Base-by-base conservation (phyloP, 2,888 invertebrate species). In the Lycophotia porphyrea region DNA sequence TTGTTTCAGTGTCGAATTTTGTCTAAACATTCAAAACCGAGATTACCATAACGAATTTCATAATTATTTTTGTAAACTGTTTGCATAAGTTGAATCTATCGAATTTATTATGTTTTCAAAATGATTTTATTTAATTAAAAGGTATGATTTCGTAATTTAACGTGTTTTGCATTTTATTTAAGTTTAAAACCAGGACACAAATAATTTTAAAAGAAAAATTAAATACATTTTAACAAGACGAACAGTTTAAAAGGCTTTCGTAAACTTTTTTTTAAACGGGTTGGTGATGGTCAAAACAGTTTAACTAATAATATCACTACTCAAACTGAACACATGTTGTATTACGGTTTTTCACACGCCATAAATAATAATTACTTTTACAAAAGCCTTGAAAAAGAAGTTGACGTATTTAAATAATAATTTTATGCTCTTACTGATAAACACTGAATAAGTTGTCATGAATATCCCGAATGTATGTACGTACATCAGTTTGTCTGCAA, bases 21-120 rank as follows among this genome's bases (percentile, higher is more conserved):
- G 74, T 49, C 47, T 80, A 66, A 79, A 77, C 68, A 47, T 47
- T 18, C 34, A 71, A 88, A 87, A 89, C 86, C 88, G 92, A 90
- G 90, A 90, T 91, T 91, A 89, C 86, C 85, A 82, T 87, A 83
- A 89, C 87, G 90, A 90, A 89, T 91, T 89, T 88, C 82, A 89
- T 86, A 72, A 74, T 81, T 79, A 71, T 78, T 69, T 75, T 71
- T 87, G 80, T 85, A 79, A 82, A 66, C 58, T 73, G 44, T 85
- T 75, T 83, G 71, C 64, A 70, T 77, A 86, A 81, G 78, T 82
- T 81, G 81, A 88, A 85, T 87, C 80, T 86, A 81, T 75, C 82
- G 88, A 88, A 85, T 87, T 86, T 84, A 84, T 87, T 81, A 74
- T 88, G 86, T 88, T 85, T 84, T 84, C 61, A 80, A 78, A 68